These are phyloP conservation scores for Sarotherodon lohbergeri DNA, from an alignment of 2,113 vertebrate genomes.

Conservation along the genomic window DNA sequence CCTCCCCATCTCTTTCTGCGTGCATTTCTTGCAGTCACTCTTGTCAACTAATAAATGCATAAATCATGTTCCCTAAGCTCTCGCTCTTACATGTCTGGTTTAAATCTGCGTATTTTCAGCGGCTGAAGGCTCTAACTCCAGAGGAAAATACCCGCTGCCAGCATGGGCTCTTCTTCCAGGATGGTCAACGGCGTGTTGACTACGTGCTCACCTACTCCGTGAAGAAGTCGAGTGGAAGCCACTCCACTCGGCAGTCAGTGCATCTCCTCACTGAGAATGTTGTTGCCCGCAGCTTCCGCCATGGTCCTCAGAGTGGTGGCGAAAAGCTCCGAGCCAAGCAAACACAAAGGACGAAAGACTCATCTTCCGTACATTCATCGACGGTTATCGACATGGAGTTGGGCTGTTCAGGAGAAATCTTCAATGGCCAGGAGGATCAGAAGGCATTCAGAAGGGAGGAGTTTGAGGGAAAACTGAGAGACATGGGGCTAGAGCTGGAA, in stretches of 20 bases:
- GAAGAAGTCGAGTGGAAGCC: constrained; percentile 76
- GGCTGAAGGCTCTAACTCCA: constrained; percentile 83
- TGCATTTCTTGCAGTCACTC: background rate
- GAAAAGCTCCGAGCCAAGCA: background rate
- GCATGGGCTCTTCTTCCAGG: constrained; percentile 88
- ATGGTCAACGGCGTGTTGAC: constrained; percentile 90
- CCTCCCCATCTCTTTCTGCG: background rate
- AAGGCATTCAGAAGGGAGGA: constrained; percentile 84
- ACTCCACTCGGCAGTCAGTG: constrained; percentile 51
- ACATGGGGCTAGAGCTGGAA: constrained; percentile 93
- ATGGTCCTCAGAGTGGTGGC: constrained; percentile 11
- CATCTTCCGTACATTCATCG: constrained; percentile 24
- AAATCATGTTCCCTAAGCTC: background rate
- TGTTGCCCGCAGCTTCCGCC: constrained; percentile 55
- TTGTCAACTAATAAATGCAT: background rate
- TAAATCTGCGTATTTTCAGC: constrained; percentile 54
- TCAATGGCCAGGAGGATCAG: constrained; percentile 84
- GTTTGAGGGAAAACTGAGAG: constrained; percentile 85
- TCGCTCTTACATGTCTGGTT: background rate
- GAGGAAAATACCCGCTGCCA: constrained; percentile 81
- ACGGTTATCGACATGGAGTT: constrained; percentile 3
- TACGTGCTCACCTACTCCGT: constrained; percentile 89
- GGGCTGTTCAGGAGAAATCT: constrained; percentile 38
- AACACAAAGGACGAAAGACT: background rate
- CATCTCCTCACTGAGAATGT: constrained; percentile 66